Percentiles rank a stretch among this genome's conserved stretches.
Evolutionary conservation across 2,797 vertebrate genomes (phyloP).

Genomic region (Takifugu rubripes): DNA sequence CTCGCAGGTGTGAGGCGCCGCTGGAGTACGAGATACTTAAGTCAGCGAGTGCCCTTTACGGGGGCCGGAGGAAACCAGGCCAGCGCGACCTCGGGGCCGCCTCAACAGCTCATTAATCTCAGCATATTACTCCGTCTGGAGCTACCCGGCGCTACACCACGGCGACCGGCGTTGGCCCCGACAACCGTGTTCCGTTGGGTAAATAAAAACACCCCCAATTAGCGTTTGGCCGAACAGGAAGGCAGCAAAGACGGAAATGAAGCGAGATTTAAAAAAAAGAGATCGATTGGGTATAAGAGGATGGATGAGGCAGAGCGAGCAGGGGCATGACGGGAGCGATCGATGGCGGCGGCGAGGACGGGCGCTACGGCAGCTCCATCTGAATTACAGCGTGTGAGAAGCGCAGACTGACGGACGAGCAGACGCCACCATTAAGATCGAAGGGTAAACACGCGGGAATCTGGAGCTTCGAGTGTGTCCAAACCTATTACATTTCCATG

Average conservation of each 20-base stretch:
- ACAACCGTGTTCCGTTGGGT: neutral
- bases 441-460: too few species aligned
- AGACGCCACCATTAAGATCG: neutral
- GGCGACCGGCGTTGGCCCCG: neutral
- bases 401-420: neutral
- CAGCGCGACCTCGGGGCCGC: too few species aligned
- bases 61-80: too few species aligned
- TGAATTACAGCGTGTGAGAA: too few species aligned
- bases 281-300: slow-evolving; percentile 27
- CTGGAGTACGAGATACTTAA: too few species aligned
- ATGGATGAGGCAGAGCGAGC: slow-evolving; percentile 14
- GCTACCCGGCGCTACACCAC: too few species aligned
- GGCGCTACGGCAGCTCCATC: neutral
- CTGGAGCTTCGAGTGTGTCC: too few species aligned
- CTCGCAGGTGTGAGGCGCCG: too few species aligned
- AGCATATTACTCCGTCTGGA: too few species aligned
- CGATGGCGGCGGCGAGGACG: slow-evolving; percentile 16
- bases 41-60: too few species aligned
- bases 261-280: slow-evolving; percentile 23
- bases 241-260: slow-evolving; percentile 2
- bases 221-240: slow-evolving; percentile 1
- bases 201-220: slow-evolving; percentile 3
- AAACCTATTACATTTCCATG: too few species aligned
- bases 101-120: too few species aligned
- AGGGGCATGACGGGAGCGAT: slow-evolving; percentile 4